A percentile compares a stretch with the other conserved stretches of the same genome.
phyloP scores from a whole-genome alignment of 2,113 vertebrate species.

The Psophia crepitans region DNA sequence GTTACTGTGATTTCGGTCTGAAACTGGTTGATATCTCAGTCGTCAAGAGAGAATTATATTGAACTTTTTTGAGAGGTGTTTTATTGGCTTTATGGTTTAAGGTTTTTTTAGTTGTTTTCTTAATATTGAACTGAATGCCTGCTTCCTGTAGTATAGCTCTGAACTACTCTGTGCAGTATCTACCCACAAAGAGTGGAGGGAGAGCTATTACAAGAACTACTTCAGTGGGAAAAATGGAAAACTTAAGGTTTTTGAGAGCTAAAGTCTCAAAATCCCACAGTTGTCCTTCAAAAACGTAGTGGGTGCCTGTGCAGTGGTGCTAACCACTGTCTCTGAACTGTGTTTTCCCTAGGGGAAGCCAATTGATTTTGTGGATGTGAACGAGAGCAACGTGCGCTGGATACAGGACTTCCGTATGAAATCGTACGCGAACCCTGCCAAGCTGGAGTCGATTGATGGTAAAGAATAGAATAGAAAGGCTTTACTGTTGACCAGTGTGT shows the following conservation, averaged over 20 bases:
- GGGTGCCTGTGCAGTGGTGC: not conserved
- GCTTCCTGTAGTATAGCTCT: accelerated
- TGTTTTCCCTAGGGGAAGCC: constrained; percentile 82
- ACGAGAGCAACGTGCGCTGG: constrained; percentile 87
- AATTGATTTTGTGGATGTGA: constrained; percentile 87
- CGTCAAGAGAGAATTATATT: not conserved
- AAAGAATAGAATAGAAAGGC: too few relatives aligned
- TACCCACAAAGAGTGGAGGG: not conserved
- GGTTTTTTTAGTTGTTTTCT: not conserved
- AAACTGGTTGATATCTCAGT: not conserved
- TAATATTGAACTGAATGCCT: not conserved
- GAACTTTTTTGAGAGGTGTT: not conserved
- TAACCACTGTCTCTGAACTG: accelerated
- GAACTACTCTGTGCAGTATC: not conserved
- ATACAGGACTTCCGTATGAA: constrained; percentile 94
- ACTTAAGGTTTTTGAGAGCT: not conserved
- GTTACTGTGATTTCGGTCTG: not conserved
- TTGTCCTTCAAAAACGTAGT: accelerated
- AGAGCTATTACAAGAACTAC: not conserved
- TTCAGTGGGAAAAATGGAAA: not conserved
- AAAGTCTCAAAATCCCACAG: not conserved
- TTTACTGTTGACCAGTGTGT: not conserved
- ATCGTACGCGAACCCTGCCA: constrained; percentile 87
- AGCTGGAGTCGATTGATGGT: constrained; percentile 93
- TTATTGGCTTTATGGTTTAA: not conserved